Base-by-base conservation (phyloP, 1,140 invertebrate genomes). In the Halictus rubicundus region DNA sequence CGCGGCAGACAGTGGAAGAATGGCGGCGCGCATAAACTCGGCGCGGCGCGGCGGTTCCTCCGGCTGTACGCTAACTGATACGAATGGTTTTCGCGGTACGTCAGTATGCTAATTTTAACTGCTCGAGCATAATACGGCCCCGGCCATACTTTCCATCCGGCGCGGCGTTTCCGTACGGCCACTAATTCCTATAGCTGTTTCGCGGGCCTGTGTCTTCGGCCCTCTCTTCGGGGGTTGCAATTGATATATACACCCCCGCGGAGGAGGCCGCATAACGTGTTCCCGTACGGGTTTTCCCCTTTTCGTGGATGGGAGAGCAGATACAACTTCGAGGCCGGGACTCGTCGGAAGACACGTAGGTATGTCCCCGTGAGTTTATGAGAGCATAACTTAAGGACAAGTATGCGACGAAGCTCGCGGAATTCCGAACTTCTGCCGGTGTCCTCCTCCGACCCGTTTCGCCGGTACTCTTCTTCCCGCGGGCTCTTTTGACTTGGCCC, bases 371-470 rank as follows among this genome's bases (percentile, higher is more conserved):
- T 70, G 81, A 85, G 87, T 89, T 89, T 89, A 89, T 88, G 88
- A 89, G 87, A 78, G 84, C 84, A 89, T 89, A 89, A 89, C 87
- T 89, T 88, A 88, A 71, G 61, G 52, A 65, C 83, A 89, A 89
- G 86, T 89, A 89, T 89, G 88, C 87, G 81, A 88, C 75, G 71
- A 80, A 74, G 71, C 78, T 61, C 77, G 49, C 19, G 66, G 74
- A 87, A 87, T 85, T 85, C 59, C 75, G n/a, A 83, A 86, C 74
- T 76, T 82, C 71, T 52, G 2, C 42, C 14, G 42, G 42, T 14
- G 42, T 69, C 59, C 76, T 63, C 21, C 39, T 19, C 63, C 37
- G 10, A 23, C 73, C n/a, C 46, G 49, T 57, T 27, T 39, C 32
- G 16, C 14, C 52, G 16, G n/a, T 23, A 32, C 61, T 52, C 25